Evolutionary conservation across 2,797 vertebrate species (phyloP).

Genomic region (Sardinella longiceps): DNA sequence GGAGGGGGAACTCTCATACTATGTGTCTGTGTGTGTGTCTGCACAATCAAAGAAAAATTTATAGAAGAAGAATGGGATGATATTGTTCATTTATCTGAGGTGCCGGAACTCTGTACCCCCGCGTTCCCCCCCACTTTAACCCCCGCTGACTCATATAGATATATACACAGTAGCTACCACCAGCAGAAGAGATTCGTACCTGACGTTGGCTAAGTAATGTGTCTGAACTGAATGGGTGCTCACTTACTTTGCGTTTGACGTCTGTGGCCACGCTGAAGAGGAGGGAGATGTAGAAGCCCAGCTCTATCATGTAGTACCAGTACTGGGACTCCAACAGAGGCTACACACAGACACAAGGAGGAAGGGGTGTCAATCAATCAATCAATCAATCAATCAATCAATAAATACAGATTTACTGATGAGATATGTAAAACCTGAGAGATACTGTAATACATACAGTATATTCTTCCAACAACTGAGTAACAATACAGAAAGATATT

Average conservation of each 20-base stretch:
- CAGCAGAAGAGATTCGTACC: too few species aligned
- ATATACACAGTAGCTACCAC: too few species aligned
- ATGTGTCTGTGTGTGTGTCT: too few species aligned
- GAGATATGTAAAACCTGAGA: background rate
- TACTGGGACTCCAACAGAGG: slow-evolving; percentile 86
- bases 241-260: slow-evolving; percentile 94
- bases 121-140: too few species aligned
- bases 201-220: background rate
- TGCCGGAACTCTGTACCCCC: too few species aligned
- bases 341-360: slow-evolving; percentile 59
- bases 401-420: background rate
- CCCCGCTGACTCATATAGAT: too few species aligned
- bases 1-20: too few species aligned
- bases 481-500: background rate
- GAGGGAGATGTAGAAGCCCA: slow-evolving; percentile 93
- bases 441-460: background rate
- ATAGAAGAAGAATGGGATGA: too few species aligned
- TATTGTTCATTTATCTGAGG: too few species aligned
- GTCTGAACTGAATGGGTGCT: slow-evolving; percentile 54
- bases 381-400: background rate
- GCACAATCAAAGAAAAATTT: too few species aligned
- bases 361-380: background rate
- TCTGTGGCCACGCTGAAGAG: slow-evolving; percentile 92
- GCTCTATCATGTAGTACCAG: slow-evolving; percentile 90
- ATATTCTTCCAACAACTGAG: background rate